Base-by-base conservation (phyloP, 2,797 vertebrate species). In the Eurystomus glaucurus region DNA sequence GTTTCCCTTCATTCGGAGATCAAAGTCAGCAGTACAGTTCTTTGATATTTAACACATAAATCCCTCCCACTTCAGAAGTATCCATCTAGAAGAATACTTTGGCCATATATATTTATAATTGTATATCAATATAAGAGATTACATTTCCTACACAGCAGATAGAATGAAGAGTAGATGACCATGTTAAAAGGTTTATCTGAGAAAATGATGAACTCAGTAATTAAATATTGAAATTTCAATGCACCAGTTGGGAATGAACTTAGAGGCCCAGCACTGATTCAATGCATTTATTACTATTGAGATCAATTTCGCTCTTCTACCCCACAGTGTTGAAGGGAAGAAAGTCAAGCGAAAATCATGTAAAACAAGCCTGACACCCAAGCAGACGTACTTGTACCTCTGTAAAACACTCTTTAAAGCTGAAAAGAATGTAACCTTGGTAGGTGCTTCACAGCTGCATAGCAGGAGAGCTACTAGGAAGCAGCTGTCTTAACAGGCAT, bases 1-100 rank as follows among this genome's bases (percentile, higher is more conserved):
- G 14, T 58, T 93, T 93, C 39, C 43, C 64, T 83, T 82, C 75
- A 80, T 85, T 93, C 29, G 37, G 52, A 57, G 54, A 86, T 81
- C 48, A 83, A 87, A 97, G n/a, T 19, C 5, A 2, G 33, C 16
- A 79, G 31, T 57, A 66, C 26, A 69, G 2, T 76, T 81, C 29
- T 52, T 76, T 85, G 25, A 10, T 60, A 58, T 81, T 78, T 90
- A 90, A 46, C 37, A 68, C 3, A 31, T 20, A 83, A 90, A 78
- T 54, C 69, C 48, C 20, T 65, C 21, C 46, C 0, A 0, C 26
- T 81, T 96, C 70, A 80, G 55, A 76, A 48, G 14, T 25, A 51
- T 66, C 23, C 21, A 23, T 14, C 62, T 70, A 66, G 81, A 94
- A 75, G 22, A 52, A 45, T 25, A 37, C 6, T 43, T 33, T 75